Base-by-base conservation (phyloP, 1,140 invertebrate species). In the Magallana angulata region DNA sequence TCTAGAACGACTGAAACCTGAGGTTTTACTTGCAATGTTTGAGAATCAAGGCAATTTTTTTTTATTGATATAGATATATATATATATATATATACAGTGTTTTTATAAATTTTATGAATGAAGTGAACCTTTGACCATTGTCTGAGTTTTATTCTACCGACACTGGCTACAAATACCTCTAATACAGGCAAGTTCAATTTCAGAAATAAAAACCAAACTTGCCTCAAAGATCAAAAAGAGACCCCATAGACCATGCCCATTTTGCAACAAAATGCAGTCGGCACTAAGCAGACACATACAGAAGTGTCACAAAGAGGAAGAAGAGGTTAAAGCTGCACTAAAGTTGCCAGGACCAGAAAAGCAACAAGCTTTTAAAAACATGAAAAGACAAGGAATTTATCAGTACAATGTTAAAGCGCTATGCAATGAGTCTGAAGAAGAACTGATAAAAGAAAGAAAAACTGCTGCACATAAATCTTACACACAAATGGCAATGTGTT, bases 351-450 rank as follows among this genome's bases (percentile, higher is more conserved):
- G 80, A 59, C 12, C 7, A 18, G 57, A 81, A n/a, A 71, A 57
- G 8, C 14, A 82, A 16, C 14, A 24, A 14, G 71, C 56, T 36
- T 86, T 86, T 82, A 58, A 57, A n/a, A 81, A 82, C n/a, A 30
- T 86, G 76, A 80, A 81, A 48, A 81, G 64, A 14, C 16, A 86
- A 24, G 85, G 85, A 24, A 86, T 86, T 30, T 81, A 30, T 81
- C 18, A 80, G 48, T 30, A 60, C 14, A 86, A 86, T 58, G 18
- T 12, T 16, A 12, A 82, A 18, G 64, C 18, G 9, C 3, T 68
- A 24, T 9, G 30, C 30, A 18, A 24, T 16, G n/a, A 68, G 30
- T 1, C 64, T 5, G n/a, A 24, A 24, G 11, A 81, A 18, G 76
- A 68, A 24, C 18, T 62, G n/a, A 30, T 62, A 14, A 85, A 24